Conservation (phyloP, 2,113 vertebrate genomes). For the Callipepla californica region DNA sequence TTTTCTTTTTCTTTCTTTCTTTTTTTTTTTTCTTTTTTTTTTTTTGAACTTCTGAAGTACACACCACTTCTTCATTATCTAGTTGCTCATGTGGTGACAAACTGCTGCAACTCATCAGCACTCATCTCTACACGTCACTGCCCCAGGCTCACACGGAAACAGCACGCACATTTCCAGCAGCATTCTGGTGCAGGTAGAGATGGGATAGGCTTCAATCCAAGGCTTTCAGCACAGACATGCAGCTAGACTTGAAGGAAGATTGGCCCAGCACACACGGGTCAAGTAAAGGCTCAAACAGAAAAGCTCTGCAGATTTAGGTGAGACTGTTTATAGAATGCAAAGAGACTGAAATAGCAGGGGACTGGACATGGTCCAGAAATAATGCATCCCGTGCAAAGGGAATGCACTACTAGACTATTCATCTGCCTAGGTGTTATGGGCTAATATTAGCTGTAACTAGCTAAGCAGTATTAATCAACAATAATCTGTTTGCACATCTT, state of each 20-base stretch:
- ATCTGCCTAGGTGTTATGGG: not conserved
- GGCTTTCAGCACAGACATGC: not conserved
- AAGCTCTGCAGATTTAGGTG: not conserved
- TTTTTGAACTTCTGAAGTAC: not conserved
- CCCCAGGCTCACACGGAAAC: not conserved
- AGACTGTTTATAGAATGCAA: not conserved
- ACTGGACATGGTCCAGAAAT: not conserved
- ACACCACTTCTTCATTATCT: not conserved
- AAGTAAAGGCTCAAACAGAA: not conserved
- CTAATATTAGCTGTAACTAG: not conserved
- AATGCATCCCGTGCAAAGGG: not conserved
- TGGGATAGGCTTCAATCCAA: not conserved
- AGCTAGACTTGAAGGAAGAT: not conserved
- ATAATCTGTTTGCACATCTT: not conserved
- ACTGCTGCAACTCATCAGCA: conserved; percentile 3
- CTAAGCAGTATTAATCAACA: not conserved
- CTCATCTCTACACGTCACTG: not conserved
- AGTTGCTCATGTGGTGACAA: not conserved
- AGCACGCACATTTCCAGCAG: not conserved
- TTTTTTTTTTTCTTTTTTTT: not conserved
- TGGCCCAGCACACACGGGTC: not conserved
- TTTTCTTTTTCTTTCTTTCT: not conserved
- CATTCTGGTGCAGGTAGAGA: not conserved
- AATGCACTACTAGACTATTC: not conserved
- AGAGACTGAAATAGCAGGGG: not conserved